A percentile compares a stretch with the other conserved stretches of the same genome.
Evolutionary conservation across 2,888 invertebrate genomes (phyloP).

Genomic region (Cephus pygmeus): DNA sequence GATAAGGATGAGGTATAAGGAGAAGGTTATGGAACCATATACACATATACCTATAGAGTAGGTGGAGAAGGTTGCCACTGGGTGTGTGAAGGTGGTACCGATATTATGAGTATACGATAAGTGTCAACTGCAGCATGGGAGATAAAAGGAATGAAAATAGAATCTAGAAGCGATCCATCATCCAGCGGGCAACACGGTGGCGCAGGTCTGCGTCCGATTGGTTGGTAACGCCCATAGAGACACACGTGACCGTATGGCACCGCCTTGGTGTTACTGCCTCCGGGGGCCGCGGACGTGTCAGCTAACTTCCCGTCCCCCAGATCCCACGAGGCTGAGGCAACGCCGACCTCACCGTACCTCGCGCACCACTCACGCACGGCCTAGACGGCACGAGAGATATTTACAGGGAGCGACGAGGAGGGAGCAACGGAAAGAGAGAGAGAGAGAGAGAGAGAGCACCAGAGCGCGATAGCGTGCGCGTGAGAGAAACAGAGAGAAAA

Average conservation of each 20-base stretch:
- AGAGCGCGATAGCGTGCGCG: conserved; percentile 28
- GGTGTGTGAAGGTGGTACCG: conserved; percentile 41
- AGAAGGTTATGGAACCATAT: background rate
- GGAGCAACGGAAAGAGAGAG: conserved; percentile 9
- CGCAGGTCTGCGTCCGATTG: conserved; percentile 48
- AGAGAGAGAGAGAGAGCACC: conserved; percentile 11
- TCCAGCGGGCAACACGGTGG: conserved; percentile 51
- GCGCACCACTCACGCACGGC: conserved; percentile 16
- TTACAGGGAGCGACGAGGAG: conserved; percentile 10
- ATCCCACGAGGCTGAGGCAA: background rate
- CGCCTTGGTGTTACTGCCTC: conserved; percentile 34
- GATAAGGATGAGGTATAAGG: background rate
- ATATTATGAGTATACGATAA: conserved; percentile 50
- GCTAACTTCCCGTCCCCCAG: conserved; percentile 7
- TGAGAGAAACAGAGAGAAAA: background rate
- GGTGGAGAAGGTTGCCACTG: conserved; percentile 11
- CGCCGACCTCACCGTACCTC: background rate
- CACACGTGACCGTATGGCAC: conserved; percentile 45
- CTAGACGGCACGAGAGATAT: conserved; percentile 3
- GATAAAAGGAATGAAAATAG: conserved; percentile 64
- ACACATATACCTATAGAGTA: background rate
- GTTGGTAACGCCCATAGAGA: conserved; percentile 49
- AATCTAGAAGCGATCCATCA: conserved; percentile 63
- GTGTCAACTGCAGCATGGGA: conserved; percentile 64
- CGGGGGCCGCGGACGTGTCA: conserved; percentile 28